phyloP scores from a whole-genome alignment of 2,797 vertebrate species.

The Botia almorhae region DNA sequence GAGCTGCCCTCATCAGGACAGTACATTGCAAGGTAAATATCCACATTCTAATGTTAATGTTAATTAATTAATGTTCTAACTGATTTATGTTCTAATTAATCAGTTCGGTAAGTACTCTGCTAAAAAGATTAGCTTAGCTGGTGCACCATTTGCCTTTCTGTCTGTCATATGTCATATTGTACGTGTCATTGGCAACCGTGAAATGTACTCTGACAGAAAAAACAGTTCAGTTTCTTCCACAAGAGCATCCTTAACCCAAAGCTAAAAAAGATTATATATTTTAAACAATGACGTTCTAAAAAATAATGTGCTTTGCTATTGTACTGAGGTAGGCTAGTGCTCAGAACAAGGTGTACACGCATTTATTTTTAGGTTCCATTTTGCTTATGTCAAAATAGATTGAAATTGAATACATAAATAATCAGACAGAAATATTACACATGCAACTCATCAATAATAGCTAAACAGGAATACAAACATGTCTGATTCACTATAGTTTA shows the following conservation, averaged over 20 bases:
- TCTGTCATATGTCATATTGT: background rate
- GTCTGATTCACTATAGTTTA: background rate
- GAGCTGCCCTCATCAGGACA: slow-evolving; percentile 73
- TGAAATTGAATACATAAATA: slow-evolving; percentile 1
- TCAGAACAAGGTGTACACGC: background rate
- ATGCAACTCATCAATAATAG: slow-evolving; percentile 1
- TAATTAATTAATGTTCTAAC: no score
- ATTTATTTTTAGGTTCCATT: background rate
- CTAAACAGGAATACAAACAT: background rate
- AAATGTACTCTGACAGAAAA: background rate
- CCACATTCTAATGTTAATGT: background rate
- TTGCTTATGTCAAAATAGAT: background rate
- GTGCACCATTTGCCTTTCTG: background rate
- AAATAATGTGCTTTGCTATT: background rate
- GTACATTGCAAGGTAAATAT: slow-evolving; percentile 81
- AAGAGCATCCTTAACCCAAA: background rate
- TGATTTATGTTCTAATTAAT: no score
- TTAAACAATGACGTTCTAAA: background rate
- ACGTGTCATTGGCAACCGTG: background rate
- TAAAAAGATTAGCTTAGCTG: no score
- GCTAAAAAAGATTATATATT: background rate
- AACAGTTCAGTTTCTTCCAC: background rate
- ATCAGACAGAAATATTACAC: slow-evolving; percentile 3
- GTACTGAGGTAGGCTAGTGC: background rate
- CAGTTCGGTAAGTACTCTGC: no score